These are phyloP conservation scores for Felis catus DNA, from an alignment of 2,113 vertebrate genomes.

Conservation along the genomic window DNA sequence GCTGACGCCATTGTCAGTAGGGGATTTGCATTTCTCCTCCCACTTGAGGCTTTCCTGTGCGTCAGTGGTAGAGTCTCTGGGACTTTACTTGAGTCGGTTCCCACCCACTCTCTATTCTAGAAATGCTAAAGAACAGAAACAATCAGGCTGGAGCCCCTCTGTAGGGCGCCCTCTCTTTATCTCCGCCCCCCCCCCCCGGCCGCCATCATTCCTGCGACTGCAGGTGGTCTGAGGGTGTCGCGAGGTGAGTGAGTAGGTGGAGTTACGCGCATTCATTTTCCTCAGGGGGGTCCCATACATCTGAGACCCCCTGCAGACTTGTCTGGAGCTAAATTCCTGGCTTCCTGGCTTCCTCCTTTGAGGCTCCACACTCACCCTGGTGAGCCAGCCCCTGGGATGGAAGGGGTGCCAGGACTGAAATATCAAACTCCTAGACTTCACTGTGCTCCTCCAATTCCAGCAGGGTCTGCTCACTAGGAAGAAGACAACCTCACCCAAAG, in stretches of 20 bases:
- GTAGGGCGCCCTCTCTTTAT: background rate
- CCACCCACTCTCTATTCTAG: conserved; percentile 65
- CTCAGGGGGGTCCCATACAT: background rate
- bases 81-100: conserved; percentile 53
- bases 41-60: conserved; percentile 81
- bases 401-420: background rate
- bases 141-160: background rate
- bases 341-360: background rate
- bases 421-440: background rate
- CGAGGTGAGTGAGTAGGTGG: background rate
- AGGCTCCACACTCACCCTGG: background rate
- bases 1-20: background rate
- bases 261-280: background rate
- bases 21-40: conserved; percentile 78
- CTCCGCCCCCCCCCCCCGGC: no score
- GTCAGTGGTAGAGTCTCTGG: conserved; percentile 63
- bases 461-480: background rate
- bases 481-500: background rate
- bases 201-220: background rate
- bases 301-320: background rate
- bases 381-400: background rate
- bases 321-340: background rate
- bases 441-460: background rate
- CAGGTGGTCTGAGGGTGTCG: background rate
- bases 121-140: background rate